These are phyloP conservation scores for Prolemur simus DNA, from an alignment of 2,113 vertebrate genomes.

Conservation along the genomic window DNA sequence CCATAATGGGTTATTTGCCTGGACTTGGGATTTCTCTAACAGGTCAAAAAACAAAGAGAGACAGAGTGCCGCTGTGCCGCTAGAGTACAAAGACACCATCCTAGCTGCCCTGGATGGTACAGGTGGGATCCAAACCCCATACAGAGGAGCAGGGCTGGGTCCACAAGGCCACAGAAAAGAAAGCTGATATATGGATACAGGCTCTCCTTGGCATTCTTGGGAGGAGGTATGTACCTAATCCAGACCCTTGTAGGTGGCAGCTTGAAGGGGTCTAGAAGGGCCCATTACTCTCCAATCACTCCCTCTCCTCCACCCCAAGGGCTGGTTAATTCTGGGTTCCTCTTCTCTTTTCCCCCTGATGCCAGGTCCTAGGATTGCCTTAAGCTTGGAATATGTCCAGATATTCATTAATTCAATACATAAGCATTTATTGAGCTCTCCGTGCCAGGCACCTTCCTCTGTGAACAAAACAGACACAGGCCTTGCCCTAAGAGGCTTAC, in stretches of 20 bases:
- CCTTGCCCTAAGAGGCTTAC: not conserved
- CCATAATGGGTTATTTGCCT: slow-evolving; percentile 10
- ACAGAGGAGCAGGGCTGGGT: not conserved
- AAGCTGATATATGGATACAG: not conserved
- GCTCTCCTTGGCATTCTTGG: not conserved
- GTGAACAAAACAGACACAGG: not conserved
- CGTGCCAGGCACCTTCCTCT: not conserved
- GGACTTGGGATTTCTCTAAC: slow-evolving; percentile 28
- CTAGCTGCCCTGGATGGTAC: not conserved
- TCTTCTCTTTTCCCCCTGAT: not conserved
- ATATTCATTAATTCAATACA: not conserved
- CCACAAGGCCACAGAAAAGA: not conserved
- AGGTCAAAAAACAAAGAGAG: slow-evolving; percentile 1
- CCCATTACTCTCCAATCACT: not conserved
- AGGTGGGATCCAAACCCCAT: not conserved
- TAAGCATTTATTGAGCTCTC: not conserved
- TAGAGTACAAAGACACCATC: not conserved
- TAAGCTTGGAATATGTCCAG: not conserved
- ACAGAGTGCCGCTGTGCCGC: not conserved
- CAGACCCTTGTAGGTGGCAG: not conserved
- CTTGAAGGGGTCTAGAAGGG: not conserved
- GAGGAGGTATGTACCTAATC: not conserved
- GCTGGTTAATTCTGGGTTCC: not conserved
- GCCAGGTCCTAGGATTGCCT: not conserved
- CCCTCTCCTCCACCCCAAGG: not conserved